Evolutionary conservation across 2,113 vertebrate species (phyloP), one percentile per base, ranked within the genome.

Genomic region (Pteronura brasiliensis): DNA sequence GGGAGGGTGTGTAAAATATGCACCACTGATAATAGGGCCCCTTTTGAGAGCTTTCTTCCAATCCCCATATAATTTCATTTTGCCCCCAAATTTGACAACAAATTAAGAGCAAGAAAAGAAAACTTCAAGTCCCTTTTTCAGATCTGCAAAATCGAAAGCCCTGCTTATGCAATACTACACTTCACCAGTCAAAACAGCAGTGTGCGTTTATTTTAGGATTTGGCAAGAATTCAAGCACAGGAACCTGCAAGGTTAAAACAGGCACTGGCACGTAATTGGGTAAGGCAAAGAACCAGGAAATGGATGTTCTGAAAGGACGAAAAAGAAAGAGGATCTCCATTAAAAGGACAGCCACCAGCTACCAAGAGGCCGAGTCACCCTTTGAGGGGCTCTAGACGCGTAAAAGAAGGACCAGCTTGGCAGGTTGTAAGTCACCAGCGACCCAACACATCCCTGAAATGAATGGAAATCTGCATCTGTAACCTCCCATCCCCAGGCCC

Each of bases 51-150:
- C 13, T 81, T 84, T 44, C 9, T 42, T 47, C 49, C 25, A 42
- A 27, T 27, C 34, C 27, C 25, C 20, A 67, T 5, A 17, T 72
- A 85, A 59, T 63, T 90, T 87, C n/a, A 81, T 52, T 72, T 92
- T 81, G 79, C 5, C 13, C 17, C 39, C 42, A 61, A 55, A 85
- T 55, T 93, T 87, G 31, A 85, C 85, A 91, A 55, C 20, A 86
- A 88, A 94, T 42, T 80, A 88, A 92, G 61, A 92, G 84, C 18
- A 82, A 67, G 36, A 61, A 67, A 85, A 21, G 49, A 94, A 97
- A 95, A 59, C 36, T 84, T 87, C 87, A 94, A 94, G n/a, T 85
- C 36, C 31, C 15, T 95, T 36, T n/a, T 59, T 42, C 57, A 85
- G 71, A 72, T 20, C 84, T 61, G 55, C 5, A 88, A 90, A 90